Conservation (phyloP, 1,140 invertebrate species). For the Lerema accius region DNA sequence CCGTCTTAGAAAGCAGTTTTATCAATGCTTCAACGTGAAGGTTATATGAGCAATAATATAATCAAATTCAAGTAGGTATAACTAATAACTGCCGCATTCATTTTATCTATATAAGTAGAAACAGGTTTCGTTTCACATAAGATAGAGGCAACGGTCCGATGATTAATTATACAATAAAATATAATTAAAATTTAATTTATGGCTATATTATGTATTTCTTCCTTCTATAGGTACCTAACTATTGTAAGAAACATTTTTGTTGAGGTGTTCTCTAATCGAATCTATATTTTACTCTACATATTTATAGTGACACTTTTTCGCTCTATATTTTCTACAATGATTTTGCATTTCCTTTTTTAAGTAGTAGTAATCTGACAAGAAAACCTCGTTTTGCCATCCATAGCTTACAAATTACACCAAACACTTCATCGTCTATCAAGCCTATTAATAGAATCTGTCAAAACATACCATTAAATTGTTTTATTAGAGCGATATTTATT, state of each 20-base stretch:
- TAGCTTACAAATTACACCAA: too few species aligned
- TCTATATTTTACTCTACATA: too few species aligned
- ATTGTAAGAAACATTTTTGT: too few species aligned
- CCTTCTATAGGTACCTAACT: too few species aligned
- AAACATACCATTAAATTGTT: constrained; percentile 13
- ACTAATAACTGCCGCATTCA: constrained; percentile 8
- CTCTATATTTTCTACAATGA: too few species aligned
- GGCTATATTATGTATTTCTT: too few species aligned
- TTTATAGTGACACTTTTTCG: too few species aligned
- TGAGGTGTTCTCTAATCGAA: too few species aligned
- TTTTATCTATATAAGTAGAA: not conserved
- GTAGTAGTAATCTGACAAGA: too few species aligned
- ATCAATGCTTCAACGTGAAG: not conserved
- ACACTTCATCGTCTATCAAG: not conserved
- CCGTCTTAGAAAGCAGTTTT: not conserved
- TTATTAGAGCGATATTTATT: constrained; percentile 19
- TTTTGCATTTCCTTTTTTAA: too few species aligned
- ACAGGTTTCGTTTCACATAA: not conserved
- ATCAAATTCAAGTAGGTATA: constrained; percentile 22
- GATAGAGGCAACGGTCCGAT: not conserved
- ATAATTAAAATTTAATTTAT: constrained; percentile 2
- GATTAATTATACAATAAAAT: constrained; percentile 3
- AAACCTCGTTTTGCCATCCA: too few species aligned
- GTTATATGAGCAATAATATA: not conserved
- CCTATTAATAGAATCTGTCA: not conserved